phyloP scores from a whole-genome alignment of 2,113 vertebrate genomes.

The Ophthalmolycus amberensis region DNA sequence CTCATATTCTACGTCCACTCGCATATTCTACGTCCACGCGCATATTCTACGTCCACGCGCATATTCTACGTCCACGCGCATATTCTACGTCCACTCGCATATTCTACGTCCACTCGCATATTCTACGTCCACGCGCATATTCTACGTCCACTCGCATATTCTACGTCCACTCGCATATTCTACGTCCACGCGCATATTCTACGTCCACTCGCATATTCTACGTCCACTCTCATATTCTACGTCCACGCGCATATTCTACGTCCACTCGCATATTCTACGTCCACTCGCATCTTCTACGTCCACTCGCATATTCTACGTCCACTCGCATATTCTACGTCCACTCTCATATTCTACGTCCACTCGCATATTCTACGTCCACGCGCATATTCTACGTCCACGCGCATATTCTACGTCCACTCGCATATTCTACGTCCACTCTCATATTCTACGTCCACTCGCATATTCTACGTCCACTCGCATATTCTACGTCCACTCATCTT shows the following conservation, averaged over 20 bases:
- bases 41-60: conserved; percentile 89
- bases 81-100: conserved; percentile 79
- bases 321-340: too few species aligned
- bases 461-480: too few species aligned
- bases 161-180: conserved; percentile 90
- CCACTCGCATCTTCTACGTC: conserved; percentile 93
- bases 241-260: conserved; percentile 88
- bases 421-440: too few species aligned
- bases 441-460: too few species aligned
- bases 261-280: conserved; percentile 88
- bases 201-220: conserved; percentile 88
- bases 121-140: conserved; percentile 89
- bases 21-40: conserved; percentile 90
- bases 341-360: too few species aligned
- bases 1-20: conserved; percentile 47
- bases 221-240: conserved; percentile 88
- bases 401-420: too few species aligned
- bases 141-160: conserved; percentile 90
- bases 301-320: too few species aligned
- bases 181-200: conserved; percentile 88
- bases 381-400: too few species aligned
- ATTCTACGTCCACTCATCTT: too few species aligned
- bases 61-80: conserved; percentile 84
- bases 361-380: too few species aligned
- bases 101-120: conserved; percentile 90